Evolutionary conservation across 1,140 invertebrate genomes (phyloP).

Genomic region (Pristionchus pacificus): DNA sequence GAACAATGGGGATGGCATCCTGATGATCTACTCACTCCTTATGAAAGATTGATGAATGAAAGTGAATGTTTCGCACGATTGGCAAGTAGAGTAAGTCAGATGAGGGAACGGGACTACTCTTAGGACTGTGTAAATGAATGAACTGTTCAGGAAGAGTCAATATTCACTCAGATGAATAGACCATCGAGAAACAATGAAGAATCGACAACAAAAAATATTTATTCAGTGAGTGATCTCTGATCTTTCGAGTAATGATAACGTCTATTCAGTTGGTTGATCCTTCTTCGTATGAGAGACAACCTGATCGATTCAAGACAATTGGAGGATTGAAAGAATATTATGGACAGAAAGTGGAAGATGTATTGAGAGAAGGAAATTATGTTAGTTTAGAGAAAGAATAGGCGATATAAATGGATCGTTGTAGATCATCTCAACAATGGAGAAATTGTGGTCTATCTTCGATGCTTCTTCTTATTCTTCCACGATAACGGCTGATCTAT

Average conservation of each 20-base stretch:
- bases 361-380: conserved; percentile 28
- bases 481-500: conserved; percentile 31
- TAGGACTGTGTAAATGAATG: too few relatives aligned
- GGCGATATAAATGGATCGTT: conserved; percentile 10
- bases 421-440: conserved; percentile 16
- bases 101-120: too few relatives aligned
- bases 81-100: conserved; percentile 20
- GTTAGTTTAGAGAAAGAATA: conserved; percentile 34
- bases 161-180: conserved; percentile 43
- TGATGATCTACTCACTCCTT: conserved; percentile 47
- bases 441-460: conserved; percentile 37
- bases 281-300: conserved; percentile 6
- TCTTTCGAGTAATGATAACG: too few relatives aligned
- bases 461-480: conserved; percentile 36
- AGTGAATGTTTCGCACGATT: conserved; percentile 46
- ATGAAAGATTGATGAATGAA: conserved; percentile 37
- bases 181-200: conserved; percentile 33
- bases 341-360: conserved; percentile 38
- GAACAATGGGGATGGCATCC: conserved; percentile 51
- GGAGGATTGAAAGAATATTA: conserved; percentile 46
- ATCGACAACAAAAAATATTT: conserved; percentile 21
- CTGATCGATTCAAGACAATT: conserved; percentile 42
- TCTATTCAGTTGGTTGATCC: conserved; percentile 31
- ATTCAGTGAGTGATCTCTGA: conserved; percentile 6
- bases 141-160: conserved; percentile 34